Evolutionary conservation across 2,113 vertebrate genomes (phyloP), one percentile per base, ranked within the genome.

Genomic region (Heteronetta atricapilla): DNA sequence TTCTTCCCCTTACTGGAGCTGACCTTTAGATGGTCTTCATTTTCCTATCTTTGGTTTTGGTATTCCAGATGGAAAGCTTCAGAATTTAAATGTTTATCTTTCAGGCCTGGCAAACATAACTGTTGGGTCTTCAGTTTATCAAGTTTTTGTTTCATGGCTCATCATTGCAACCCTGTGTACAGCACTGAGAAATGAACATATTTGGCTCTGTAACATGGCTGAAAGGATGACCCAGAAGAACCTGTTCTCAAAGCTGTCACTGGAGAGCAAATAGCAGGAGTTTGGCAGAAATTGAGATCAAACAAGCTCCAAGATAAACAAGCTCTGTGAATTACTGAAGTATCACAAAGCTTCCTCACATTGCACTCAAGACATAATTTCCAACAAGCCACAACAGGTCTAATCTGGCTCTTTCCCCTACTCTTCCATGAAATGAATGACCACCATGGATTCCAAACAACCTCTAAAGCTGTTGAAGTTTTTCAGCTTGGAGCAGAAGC

Each of bases 121-220:
- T 34, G 8, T 21, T 78, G 18, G 42, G 36, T 56, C 42, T 74
- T 86, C 14, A 5, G 13, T 70, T 81, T 55, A 26, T 59, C 14
- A 34, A 8, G 20, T 23, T 73, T 76, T 77, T 69, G 11, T 67
- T 46, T 46, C 0, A 5, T 48, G 64, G 48, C 34, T 86, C 36
- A 81, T 90, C n/a, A 8, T 0, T 0, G 31, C 17, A 93, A 15
- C 7, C 17, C 44, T 48, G 22, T 25, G 22, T 1, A 10, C 13
- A 52, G 34, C 1, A 0, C 28, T 22, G 60, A 72, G 34, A 60
- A 92, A 56, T 19, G 9, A 82, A 28, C 11, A 34, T 0, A 4
- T 81, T 53, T 81, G 52, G 11, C 89, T 82, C 38, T 18, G 11
- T 42, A 64, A 14, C 1, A 3, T 29, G 22, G 11, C n/a, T 78